Conservation (phyloP, 2,888 invertebrate genomes). For the Frankliniella intonsa region DNA sequence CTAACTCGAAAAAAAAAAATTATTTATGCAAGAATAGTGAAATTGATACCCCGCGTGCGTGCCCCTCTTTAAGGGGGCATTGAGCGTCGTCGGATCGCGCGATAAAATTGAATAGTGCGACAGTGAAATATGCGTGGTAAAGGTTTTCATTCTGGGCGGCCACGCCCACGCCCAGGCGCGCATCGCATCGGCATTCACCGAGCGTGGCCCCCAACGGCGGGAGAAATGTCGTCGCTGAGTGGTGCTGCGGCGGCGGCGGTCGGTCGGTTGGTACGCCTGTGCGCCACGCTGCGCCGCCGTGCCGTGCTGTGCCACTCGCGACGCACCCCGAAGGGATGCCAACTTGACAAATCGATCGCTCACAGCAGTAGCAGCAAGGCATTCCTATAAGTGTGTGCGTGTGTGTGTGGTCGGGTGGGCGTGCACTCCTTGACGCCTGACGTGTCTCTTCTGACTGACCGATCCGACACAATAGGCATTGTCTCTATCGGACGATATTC, state of each 20-base stretch:
- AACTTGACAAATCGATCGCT: not conserved
- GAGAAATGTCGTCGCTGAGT: not conserved
- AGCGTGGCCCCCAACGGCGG: constrained; percentile 13
- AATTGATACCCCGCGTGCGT: no score
- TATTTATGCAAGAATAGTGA: no score
- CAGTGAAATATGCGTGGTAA: no score
- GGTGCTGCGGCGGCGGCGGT: not conserved
- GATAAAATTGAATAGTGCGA: no score
- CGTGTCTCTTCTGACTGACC: not conserved
- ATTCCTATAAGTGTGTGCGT: not conserved
- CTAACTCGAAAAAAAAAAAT: no score
- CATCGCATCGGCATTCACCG: constrained; percentile 13
- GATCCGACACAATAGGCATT: not conserved
- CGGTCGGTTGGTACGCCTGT: not conserved
- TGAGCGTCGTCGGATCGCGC: no score
- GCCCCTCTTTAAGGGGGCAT: no score
- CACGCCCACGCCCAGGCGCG: not conserved
- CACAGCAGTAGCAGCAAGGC: not conserved
- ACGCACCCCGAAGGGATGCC: not conserved
- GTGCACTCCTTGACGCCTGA: not conserved
- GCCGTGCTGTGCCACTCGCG: no score
- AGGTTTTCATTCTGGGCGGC: not conserved
- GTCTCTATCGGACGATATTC: not conserved
- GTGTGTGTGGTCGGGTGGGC: not conserved
- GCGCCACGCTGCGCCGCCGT: not conserved